Conservation (phyloP, 2,113 vertebrate species). For the Potamarius usumacintae region DNA sequence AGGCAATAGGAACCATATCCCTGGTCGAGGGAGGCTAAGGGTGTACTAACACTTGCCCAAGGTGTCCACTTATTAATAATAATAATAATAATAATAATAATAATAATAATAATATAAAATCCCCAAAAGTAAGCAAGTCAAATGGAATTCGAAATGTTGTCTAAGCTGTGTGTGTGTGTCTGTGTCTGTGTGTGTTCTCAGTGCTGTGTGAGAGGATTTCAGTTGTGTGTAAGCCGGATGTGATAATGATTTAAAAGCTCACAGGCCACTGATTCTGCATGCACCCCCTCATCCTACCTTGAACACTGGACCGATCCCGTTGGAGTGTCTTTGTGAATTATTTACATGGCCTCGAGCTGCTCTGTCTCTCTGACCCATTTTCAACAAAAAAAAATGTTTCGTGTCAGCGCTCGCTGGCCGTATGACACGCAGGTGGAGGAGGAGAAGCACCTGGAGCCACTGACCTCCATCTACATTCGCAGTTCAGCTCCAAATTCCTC, state of each 20-base stretch:
- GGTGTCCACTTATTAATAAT: no score
- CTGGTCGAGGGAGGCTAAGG: no score
- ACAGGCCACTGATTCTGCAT: neutral
- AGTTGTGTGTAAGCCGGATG: neutral
- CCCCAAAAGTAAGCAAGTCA: neutral
- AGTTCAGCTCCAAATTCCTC: conserved; percentile 4
- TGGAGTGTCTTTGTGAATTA: neutral
- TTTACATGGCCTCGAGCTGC: conserved; percentile 8
- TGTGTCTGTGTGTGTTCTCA: neutral
- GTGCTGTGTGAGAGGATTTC: neutral
- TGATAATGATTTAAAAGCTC: neutral
- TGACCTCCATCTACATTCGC: conserved; percentile 20
- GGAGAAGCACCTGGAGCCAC: conserved; percentile 20
- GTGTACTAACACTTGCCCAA: no score
- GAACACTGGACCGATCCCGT: neutral
- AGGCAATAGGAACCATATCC: no score
- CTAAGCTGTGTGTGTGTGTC: neutral
- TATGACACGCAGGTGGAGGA: neutral
- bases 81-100: no score
- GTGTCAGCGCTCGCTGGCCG: neutral
- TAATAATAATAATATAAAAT: neutral
- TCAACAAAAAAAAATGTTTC: conserved; percentile 5
- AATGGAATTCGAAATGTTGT: neutral
- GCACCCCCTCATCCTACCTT: neutral
- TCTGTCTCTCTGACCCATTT: conserved; percentile 30